Base-by-base conservation (phyloP, 1,140 invertebrate genomes). In the Diorhabda elongata region DNA sequence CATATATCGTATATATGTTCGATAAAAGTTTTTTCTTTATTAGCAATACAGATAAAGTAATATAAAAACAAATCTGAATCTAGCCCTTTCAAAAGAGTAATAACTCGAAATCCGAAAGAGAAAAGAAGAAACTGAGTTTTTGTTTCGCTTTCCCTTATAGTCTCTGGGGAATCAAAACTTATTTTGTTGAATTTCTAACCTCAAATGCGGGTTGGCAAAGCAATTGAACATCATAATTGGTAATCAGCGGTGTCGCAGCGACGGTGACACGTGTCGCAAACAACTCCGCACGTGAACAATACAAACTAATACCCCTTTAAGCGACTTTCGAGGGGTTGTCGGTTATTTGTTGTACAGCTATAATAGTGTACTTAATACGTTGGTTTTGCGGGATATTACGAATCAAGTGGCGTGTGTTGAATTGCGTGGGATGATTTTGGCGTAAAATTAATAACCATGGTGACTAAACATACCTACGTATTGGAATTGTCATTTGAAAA, bases 211-310 rank as follows among this genome's bases (percentile, higher is more conserved):
- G 71, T 66, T 69, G 59, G 73, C 70, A 74, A 69, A 64, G 73
- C 74, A 76, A 76, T 76, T 76, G 73, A 74, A 76, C 74, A 71
- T 73, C 73, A 73, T 76, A 76, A 76, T 76, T 76, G 74, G 74
- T 74, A 74, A 76, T 76, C 73, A 74, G 67, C 69, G 71, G 71
- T 69, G 71, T 71, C 69, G 70, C 67, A 64, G 72, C 66, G 69
- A 73, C 73, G 73, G 59, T 67, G 73, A 69, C 74, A 76, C 74
- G 74, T 76, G 74, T 76, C 74, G 69, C 66, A 71, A 74, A 75
- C 73, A 76, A 71, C 69, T 67, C 68, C 68, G 71, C 74, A 74
- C 74, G 73, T 73, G 68, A 73, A 74, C 68, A 71, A 75, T 70
- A 75, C 72, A 72, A 72, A 70, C 71, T 67, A 67, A 67, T 67